Conservation (phyloP, 2,113 vertebrate genomes). For the Perca fluviatilis region DNA sequence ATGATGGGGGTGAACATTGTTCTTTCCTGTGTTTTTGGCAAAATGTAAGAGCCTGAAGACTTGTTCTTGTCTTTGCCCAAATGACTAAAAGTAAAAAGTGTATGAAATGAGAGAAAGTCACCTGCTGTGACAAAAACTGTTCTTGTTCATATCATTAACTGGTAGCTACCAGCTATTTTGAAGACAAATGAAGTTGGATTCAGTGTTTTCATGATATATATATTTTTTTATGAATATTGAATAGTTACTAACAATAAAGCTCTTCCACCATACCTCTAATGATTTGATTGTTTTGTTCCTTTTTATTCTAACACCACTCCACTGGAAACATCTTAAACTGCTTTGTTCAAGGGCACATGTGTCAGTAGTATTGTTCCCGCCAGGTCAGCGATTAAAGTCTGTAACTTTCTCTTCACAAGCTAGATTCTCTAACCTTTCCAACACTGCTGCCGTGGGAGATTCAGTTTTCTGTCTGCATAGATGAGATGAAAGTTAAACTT, state of each 20-base stretch:
- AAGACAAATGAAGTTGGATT: not conserved
- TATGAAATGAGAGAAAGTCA: not conserved
- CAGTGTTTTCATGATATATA: not conserved
- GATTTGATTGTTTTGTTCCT: not conserved
- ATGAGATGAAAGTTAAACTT: conserved; percentile 27
- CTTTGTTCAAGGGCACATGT: conserved; percentile 1
- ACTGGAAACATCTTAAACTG: not conserved
- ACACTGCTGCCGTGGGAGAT: not conserved
- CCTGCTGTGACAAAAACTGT: conserved; percentile 9
- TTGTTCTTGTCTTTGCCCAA: not conserved
- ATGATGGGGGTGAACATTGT: not conserved
- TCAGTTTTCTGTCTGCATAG: conserved; percentile 1
- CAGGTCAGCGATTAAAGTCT: not conserved
- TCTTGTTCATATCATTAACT: conserved; percentile 9
- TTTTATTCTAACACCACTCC: not conserved
- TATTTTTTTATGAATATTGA: not conserved
- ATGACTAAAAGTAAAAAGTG: not conserved
- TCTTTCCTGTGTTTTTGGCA: not conserved
- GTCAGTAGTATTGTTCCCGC: no score
- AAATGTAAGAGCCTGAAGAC: not conserved
- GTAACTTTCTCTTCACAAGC: not conserved
- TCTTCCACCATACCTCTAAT: not conserved
- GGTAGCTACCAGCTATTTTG: conserved; percentile 23
- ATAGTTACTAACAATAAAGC: not conserved
- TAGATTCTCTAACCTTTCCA: conserved; percentile 14